Conservation (phyloP, 2,888 invertebrate species). For the Ectemnius continuus region DNA sequence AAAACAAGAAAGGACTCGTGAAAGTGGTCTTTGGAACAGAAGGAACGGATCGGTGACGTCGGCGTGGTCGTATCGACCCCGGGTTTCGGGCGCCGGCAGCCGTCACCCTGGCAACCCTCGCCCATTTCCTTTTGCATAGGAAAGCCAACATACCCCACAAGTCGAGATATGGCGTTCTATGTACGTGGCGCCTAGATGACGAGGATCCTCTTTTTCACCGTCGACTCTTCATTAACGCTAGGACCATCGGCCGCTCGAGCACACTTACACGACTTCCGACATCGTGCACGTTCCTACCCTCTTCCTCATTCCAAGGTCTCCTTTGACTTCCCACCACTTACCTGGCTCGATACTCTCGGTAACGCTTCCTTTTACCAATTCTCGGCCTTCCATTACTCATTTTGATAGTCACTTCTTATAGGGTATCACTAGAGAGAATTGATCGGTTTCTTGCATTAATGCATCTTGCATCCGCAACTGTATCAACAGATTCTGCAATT, state of each 20-base stretch:
- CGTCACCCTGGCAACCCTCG: conserved; percentile 73
- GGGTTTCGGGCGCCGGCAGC: conserved; percentile 57
- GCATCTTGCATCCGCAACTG: background rate
- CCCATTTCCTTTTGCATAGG: conserved; percentile 60
- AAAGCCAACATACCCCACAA: conserved; percentile 18
- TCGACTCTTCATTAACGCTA: conserved; percentile 45
- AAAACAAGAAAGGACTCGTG: conserved; percentile 26
- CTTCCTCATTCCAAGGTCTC: too few relatives aligned
- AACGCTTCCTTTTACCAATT: too few relatives aligned
- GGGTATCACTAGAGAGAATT: too few relatives aligned
- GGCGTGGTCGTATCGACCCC: conserved; percentile 71
- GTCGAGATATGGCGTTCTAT: conserved; percentile 36
- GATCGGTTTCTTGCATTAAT: too few relatives aligned
- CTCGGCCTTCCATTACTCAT: too few relatives aligned
- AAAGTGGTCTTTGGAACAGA: conserved; percentile 19
- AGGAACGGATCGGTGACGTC: conserved; percentile 55
- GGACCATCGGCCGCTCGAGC: conserved; percentile 38
- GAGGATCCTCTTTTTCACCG: conserved; percentile 13
- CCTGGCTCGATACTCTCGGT: too few relatives aligned
- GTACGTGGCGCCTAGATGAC: conserved; percentile 17
- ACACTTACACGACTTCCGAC: conserved; percentile 13
- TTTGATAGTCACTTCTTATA: too few relatives aligned
- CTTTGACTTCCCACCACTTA: too few relatives aligned
- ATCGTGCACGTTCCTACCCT: too few relatives aligned
- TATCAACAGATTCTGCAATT: background rate